Evolutionary conservation across 2,113 vertebrate genomes (phyloP).

Genomic region (Dolichotis patagonum): DNA sequence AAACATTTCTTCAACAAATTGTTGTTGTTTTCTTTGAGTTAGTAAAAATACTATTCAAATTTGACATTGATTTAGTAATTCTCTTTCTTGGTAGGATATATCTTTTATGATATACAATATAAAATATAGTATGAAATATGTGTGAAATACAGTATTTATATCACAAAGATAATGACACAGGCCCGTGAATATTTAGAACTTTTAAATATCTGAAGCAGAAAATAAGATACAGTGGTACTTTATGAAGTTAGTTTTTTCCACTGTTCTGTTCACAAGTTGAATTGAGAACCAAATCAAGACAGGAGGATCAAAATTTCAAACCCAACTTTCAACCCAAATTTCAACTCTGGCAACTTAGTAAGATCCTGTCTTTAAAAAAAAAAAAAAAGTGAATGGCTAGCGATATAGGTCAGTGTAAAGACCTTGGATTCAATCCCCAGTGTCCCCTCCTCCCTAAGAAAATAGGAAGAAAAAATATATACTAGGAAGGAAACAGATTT

Average conservation of each 20-base stretch:
- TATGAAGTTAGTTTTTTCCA: not conserved
- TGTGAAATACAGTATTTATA: not conserved
- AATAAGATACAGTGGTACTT: not conserved
- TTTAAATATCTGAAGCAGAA: conserved; percentile 12
- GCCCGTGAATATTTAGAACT: not conserved
- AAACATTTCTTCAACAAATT: not conserved
- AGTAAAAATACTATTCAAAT: not conserved
- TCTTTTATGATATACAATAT: not conserved
- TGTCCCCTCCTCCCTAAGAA: not conserved
- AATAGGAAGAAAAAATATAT: not conserved
- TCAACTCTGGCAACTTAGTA: not conserved
- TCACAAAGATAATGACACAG: not conserved
- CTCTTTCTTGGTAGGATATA: not conserved
- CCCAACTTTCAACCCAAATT: too few species aligned
- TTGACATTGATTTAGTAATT: not conserved
- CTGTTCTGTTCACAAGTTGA: not conserved
- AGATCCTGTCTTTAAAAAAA: not conserved
- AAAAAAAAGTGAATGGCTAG: not conserved
- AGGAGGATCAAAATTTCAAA: not conserved
- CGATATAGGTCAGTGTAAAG: not conserved
- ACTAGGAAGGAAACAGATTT: not conserved
- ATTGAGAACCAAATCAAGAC: not conserved
- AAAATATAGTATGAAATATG: not conserved
- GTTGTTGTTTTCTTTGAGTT: not conserved
- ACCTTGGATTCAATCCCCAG: too few species aligned